Percentiles rank a stretch among this genome's conserved stretches.
Conservation (phyloP, 2,888 invertebrate genomes). For the Listrodromus nycthemerus region DNA sequence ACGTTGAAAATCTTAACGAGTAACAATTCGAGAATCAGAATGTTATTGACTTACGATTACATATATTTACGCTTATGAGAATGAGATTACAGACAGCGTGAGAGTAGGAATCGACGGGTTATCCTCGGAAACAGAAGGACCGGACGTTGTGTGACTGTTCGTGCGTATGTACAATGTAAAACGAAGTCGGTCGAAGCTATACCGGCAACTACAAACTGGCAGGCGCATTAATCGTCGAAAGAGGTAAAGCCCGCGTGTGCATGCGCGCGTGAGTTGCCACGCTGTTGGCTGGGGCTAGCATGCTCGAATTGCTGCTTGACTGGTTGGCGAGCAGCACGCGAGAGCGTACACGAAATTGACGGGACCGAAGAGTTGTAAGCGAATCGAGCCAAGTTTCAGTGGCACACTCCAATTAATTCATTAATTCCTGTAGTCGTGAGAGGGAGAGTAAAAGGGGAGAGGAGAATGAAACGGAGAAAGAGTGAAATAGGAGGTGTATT, state of each 20-base stretch:
- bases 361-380: slow-evolving; percentile 47
- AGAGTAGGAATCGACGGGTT: slow-evolving; percentile 19
- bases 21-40: background rate
- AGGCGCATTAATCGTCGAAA: slow-evolving; percentile 49
- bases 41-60: background rate
- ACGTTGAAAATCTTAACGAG: background rate
- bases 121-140: slow-evolving; percentile 7
- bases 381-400: slow-evolving; percentile 69
- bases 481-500: background rate
- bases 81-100: slow-evolving; percentile 19
- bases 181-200: slow-evolving; percentile 22
- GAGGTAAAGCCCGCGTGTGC: slow-evolving; percentile 24
- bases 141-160: slow-evolving; percentile 13
- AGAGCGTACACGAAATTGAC: slow-evolving; percentile 49
- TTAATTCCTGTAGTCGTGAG: slow-evolving; percentile 66
- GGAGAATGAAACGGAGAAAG: slow-evolving; percentile 43
- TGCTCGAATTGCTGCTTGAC: slow-evolving; percentile 38
- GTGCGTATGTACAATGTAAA: slow-evolving; percentile 28
- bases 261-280: slow-evolving; percentile 38
- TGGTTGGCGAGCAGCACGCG: slow-evolving; percentile 53
- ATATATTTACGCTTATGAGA: background rate
- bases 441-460: slow-evolving; percentile 22
- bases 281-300: slow-evolving; percentile 28
- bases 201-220: slow-evolving; percentile 21
- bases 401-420: slow-evolving; percentile 74